Conservation (phyloP, 1,140 invertebrate genomes). For the Augochlora pura region DNA sequence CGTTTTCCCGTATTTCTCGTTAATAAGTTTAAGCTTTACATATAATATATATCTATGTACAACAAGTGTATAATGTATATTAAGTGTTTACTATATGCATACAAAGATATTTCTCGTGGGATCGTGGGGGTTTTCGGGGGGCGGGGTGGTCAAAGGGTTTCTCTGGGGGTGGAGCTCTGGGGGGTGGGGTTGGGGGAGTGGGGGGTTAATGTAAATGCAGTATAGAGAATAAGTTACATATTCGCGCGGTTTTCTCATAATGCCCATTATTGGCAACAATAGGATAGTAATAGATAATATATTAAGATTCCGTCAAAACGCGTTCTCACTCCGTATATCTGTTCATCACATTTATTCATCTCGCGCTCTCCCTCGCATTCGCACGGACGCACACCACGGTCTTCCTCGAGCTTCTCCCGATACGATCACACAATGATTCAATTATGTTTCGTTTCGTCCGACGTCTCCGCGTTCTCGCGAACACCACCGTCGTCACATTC, state of each 20-base stretch:
- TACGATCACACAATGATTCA: slow-evolving; percentile 40
- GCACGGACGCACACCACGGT: too few relatives aligned
- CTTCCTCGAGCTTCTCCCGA: not conserved
- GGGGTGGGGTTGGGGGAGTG: not conserved
- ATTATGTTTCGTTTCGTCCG: slow-evolving; percentile 37
- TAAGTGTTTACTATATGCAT: slow-evolving; percentile 61
- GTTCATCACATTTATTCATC: slow-evolving; percentile 32
- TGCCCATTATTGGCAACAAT: slow-evolving; percentile 80
- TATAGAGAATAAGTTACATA: slow-evolving; percentile 75
- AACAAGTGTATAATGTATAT: slow-evolving; percentile 65
- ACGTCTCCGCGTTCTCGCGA: slow-evolving; percentile 8
- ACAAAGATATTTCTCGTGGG: slow-evolving; percentile 40
- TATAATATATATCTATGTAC: slow-evolving; percentile 67
- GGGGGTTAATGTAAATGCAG: slow-evolving; percentile 61
- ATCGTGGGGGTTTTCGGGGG: not conserved
- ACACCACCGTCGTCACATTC: not conserved
- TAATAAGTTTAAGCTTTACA: slow-evolving; percentile 66
- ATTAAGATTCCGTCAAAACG: slow-evolving; percentile 68
- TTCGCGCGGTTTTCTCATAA: slow-evolving; percentile 76
- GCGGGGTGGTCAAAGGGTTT: not conserved
- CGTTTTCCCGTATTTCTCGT: slow-evolving; percentile 29
- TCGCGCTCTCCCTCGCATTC: slow-evolving; percentile 23
- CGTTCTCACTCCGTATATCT: slow-evolving; percentile 47
- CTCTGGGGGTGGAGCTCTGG: not conserved
- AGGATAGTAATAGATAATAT: slow-evolving; percentile 78